Evolutionary conservation across 2,797 vertebrate genomes (phyloP).

Genomic region (Strix occidentalis): DNA sequence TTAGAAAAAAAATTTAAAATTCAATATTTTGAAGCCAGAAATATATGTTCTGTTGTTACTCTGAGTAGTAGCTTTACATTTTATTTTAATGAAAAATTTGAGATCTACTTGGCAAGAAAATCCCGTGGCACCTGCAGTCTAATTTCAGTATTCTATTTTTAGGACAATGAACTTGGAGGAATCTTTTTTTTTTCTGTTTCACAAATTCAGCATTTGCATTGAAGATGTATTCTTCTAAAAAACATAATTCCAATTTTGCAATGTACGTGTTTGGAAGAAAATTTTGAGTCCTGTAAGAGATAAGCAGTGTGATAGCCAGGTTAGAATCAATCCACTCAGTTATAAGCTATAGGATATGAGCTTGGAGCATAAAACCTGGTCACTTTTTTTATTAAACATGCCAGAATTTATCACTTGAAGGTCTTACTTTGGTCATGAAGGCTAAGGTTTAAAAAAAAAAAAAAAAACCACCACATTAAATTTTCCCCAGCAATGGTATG

Average conservation of each 20-base stretch:
- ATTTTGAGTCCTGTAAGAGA: background rate
- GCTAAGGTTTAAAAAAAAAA: background rate
- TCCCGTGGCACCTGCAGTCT: background rate
- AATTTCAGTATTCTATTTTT: background rate
- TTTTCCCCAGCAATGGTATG: accelerated
- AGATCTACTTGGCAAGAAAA: background rate
- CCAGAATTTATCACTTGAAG: background rate
- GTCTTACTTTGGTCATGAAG: background rate
- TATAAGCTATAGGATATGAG: background rate
- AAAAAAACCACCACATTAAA: too few relatives aligned
- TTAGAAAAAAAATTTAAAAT: background rate
- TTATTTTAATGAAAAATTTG: background rate
- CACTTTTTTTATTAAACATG: background rate
- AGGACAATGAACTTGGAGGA: background rate
- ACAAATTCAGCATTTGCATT: background rate
- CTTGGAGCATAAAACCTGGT: background rate
- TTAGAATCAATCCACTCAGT: background rate
- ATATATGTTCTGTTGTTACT: background rate
- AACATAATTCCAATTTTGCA: background rate
- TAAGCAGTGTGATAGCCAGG: background rate
- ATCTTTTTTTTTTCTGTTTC: background rate
- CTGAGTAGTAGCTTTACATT: background rate
- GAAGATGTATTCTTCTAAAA: background rate
- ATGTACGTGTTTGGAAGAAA: background rate
- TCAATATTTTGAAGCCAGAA: background rate